Conservation (phyloP, 2,888 invertebrate genomes). For the Apoda limacodes region DNA sequence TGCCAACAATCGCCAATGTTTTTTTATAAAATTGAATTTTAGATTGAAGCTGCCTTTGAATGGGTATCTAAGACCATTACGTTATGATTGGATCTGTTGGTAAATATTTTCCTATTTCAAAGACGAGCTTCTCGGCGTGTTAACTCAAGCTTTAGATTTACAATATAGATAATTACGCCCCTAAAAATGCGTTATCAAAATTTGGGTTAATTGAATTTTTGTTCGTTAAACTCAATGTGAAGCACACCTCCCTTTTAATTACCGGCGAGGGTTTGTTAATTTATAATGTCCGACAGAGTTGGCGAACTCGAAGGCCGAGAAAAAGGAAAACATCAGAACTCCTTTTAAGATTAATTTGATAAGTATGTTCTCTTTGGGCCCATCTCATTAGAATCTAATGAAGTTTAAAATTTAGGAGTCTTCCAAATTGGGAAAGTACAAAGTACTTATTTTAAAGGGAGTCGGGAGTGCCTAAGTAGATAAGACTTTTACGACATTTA, state of each 20-base stretch:
- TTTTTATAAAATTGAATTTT: no score
- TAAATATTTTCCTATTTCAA: constrained; percentile 23
- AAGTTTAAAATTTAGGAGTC: no score
- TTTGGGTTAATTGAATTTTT: constrained; percentile 63
- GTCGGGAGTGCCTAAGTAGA: no score
- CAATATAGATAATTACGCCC: constrained; percentile 43
- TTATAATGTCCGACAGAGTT: constrained; percentile 58
- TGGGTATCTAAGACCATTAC: no score
- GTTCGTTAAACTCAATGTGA: constrained; percentile 53
- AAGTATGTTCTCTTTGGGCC: no score
- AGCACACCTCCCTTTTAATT: constrained; percentile 61
- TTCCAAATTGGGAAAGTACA: no score
- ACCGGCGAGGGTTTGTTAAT: constrained; percentile 61
- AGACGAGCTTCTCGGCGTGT: constrained; percentile 24
- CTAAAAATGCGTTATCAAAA: constrained; percentile 45
- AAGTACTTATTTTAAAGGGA: no score
- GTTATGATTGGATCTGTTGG: constrained; percentile 23
- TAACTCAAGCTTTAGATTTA: constrained; percentile 30
- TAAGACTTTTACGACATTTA: no score
- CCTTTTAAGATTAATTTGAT: constrained; percentile 68
- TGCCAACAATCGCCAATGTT: no score
- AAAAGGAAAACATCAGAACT: constrained; percentile 61
- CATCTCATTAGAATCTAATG: no score
- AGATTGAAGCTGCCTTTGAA: no score
- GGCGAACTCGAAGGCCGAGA: constrained; percentile 44